phyloP scores from a whole-genome alignment of 2,797 vertebrate species.

The Microtus californicus region DNA sequence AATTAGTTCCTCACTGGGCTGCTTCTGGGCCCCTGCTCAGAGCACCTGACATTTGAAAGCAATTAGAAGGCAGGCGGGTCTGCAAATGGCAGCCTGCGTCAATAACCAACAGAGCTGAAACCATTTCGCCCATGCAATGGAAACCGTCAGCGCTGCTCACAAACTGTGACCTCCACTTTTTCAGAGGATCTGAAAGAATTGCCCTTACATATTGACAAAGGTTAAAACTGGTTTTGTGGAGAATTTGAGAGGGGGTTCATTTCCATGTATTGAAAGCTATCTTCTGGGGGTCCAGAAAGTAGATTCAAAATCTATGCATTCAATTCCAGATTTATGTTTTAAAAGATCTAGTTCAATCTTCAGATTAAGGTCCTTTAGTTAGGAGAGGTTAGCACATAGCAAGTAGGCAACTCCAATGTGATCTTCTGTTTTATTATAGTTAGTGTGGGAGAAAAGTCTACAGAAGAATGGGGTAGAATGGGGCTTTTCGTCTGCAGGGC shows the following conservation, averaged over 20 bases:
- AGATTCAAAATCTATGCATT: background rate
- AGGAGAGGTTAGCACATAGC: background rate
- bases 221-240: constrained; percentile 36
- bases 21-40: constrained; percentile 39
- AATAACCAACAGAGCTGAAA: constrained; percentile 60
- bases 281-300: background rate
- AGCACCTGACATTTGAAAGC: constrained; percentile 76
- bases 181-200: constrained; percentile 36
- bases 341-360: background rate
- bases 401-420: background rate
- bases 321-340: constrained; percentile 12
- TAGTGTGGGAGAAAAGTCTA: background rate
- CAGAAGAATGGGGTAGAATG: background rate
- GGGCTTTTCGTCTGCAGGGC: background rate
- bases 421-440: background rate
- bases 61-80: constrained; percentile 62
- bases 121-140: constrained; percentile 5
- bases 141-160: constrained; percentile 11
- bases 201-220: constrained; percentile 25
- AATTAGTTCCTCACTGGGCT: constrained; percentile 69
- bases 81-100: background rate
- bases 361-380: background rate
- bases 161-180: background rate
- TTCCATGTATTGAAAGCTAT: background rate
- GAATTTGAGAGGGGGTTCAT: background rate